Evolutionary conservation across 2,113 vertebrate species (phyloP).

Genomic region (Colinus virginianus): DNA sequence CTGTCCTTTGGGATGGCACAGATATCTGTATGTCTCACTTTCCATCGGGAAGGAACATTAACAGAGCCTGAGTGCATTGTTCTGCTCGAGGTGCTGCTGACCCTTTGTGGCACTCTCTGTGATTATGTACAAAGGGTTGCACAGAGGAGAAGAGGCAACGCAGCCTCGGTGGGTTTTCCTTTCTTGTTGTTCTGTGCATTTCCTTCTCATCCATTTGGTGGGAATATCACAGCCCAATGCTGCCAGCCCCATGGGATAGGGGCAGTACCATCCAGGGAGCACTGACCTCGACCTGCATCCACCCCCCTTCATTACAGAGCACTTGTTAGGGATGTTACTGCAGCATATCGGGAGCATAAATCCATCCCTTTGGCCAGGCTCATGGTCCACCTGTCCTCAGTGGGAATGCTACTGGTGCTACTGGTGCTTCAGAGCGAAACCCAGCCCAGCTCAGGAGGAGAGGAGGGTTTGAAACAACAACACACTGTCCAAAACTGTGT

Average conservation of each 20-base stretch:
- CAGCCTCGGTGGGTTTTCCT: not conserved
- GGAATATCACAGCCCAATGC: not conserved
- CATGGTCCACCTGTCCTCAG: not conserved
- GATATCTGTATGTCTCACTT: not conserved
- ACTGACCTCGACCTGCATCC: not conserved
- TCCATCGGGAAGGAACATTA: not conserved
- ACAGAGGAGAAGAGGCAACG: accelerated
- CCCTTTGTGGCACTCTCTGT: not conserved
- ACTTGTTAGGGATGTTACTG: not conserved
- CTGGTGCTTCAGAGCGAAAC: not conserved
- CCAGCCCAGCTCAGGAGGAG: not conserved
- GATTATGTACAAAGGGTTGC: accelerated
- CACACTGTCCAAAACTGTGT: not conserved
- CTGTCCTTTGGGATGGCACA: not conserved
- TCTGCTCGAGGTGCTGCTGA: not conserved
- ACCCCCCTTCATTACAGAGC: not conserved
- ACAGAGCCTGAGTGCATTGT: accelerated
- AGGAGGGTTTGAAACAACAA: not conserved
- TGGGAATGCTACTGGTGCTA: not conserved
- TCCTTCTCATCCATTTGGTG: not conserved
- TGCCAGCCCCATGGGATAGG: not conserved
- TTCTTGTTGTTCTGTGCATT: not conserved
- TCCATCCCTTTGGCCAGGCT: not conserved
- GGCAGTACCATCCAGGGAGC: accelerated
- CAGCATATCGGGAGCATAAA: no score